Evolutionary conservation across 1,140 invertebrate genomes (phyloP).

Genomic region (Bathynomus jamesi): DNA sequence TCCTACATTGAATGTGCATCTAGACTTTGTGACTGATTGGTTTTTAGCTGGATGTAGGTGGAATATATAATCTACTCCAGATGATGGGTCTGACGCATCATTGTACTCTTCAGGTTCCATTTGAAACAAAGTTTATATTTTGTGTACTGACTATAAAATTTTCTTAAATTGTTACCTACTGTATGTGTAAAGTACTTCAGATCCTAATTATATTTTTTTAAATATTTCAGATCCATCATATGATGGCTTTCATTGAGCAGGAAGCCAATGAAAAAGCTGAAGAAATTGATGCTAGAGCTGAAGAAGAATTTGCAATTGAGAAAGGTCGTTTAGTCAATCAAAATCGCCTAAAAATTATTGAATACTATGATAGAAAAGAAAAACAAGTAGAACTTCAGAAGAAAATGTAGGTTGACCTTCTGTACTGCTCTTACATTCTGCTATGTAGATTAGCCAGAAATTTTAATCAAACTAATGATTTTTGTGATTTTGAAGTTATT

Average conservation of each 20-base stretch:
- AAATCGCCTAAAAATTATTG: slow-evolving; percentile 97
- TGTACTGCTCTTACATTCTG: no score
- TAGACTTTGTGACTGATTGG: no score
- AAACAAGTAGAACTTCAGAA: slow-evolving; percentile 99
- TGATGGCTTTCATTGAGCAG: slow-evolving; percentile 99
- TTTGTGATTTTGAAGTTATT: no score
- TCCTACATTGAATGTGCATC: no score
- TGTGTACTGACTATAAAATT: no score
- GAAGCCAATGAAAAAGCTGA: slow-evolving; percentile 99
- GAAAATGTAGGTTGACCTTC: slow-evolving; percentile 95
- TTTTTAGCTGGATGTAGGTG: no score
- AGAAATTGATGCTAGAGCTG: slow-evolving; percentile 99
- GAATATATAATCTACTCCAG: no score
- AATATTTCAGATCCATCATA: slow-evolving; percentile 87
- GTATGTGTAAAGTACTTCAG: no score
- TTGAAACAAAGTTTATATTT: no score
- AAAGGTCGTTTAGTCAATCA: slow-evolving; percentile 96
- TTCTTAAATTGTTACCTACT: no score
- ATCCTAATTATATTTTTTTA: slow-evolving; percentile 21
- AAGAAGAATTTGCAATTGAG: slow-evolving; percentile 99
- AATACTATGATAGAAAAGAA: slow-evolving; percentile 98
- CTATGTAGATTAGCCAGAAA: neutral
- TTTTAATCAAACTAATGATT: slow-evolving; percentile 7
- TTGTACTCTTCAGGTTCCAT: no score
- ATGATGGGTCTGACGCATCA: no score